A percentile compares a stretch with the other conserved stretches of the same genome.
Evolutionary conservation across 1,140 invertebrate genomes (phyloP).

Genomic region (Papilio xuthus): DNA sequence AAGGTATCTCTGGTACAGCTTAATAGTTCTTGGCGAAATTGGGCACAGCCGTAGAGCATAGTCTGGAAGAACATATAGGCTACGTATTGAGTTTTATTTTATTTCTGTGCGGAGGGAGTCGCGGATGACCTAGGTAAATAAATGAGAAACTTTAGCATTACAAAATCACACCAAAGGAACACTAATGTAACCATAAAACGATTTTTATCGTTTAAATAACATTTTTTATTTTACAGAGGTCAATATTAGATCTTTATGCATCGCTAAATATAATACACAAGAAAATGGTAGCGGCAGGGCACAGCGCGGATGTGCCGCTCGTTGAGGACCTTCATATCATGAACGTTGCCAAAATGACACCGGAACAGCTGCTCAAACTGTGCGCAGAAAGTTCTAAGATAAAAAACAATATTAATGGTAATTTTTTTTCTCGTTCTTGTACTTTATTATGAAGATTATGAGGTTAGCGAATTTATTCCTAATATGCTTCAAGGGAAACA

Average conservation of each 20-base stretch:
- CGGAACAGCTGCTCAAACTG: slow-evolving; percentile 63
- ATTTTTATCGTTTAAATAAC: not conserved
- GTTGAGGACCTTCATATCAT: slow-evolving; percentile 62
- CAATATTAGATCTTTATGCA: slow-evolving; percentile 63
- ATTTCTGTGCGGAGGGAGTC: too few relatives aligned
- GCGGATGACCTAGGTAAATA: too few relatives aligned
- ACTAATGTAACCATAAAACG: not conserved
- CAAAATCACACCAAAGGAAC: not conserved
- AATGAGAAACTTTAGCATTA: not conserved
- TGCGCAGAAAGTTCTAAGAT: slow-evolving; percentile 52
- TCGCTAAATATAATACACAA: slow-evolving; percentile 55
- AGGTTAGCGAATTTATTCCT: not conserved
- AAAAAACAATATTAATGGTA: slow-evolving; percentile 40
- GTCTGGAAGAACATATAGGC: too few relatives aligned
- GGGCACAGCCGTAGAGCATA: too few relatives aligned
- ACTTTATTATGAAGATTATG: not conserved
- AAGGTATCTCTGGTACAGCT: too few relatives aligned
- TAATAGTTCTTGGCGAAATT: too few relatives aligned
- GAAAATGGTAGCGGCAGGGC: slow-evolving; percentile 56
- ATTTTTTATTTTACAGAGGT: slow-evolving; percentile 48
- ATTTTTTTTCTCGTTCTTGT: not conserved
- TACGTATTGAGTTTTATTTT: too few relatives aligned
- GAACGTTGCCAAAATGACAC: slow-evolving; percentile 66
- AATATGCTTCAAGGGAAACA: not conserved
- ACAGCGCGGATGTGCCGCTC: slow-evolving; percentile 53